Conservation (phyloP, 2,888 invertebrate species). For the Rotaria magnacalcarata region DNA sequence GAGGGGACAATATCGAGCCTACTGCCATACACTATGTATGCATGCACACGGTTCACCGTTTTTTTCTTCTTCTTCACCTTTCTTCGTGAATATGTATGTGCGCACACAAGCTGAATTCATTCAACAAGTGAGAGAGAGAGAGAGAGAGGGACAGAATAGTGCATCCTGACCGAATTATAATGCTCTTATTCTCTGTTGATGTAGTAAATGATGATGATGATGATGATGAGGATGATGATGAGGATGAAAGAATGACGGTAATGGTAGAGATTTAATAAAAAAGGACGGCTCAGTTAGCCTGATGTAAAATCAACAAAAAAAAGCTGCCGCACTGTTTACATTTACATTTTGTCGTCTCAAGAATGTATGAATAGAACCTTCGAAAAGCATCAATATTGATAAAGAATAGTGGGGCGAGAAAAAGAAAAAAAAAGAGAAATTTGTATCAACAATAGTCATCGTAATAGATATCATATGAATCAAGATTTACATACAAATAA, state of each 20-base stretch:
- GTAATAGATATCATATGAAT: background rate
- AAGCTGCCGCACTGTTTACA: background rate
- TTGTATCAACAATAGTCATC: background rate
- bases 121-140: background rate
- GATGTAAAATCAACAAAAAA: background rate
- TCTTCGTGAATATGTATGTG: background rate
- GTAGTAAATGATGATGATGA: background rate
- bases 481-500: background rate
- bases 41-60: background rate
- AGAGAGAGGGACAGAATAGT: background rate
- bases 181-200: background rate
- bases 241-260: background rate
- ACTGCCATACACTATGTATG: background rate
- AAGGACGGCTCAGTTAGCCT: background rate
- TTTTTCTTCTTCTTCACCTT: background rate
- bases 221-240: background rate
- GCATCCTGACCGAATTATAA: background rate
- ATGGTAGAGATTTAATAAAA: background rate
- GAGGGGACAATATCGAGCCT: background rate
- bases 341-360: background rate
- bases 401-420: background rate
- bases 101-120: background rate
- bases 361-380: background rate
- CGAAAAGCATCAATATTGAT: constrained; percentile 1
- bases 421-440: background rate